Evolutionary conservation across 2,797 vertebrate species (phyloP).

Genomic region (Sarcoramphus papa): DNA sequence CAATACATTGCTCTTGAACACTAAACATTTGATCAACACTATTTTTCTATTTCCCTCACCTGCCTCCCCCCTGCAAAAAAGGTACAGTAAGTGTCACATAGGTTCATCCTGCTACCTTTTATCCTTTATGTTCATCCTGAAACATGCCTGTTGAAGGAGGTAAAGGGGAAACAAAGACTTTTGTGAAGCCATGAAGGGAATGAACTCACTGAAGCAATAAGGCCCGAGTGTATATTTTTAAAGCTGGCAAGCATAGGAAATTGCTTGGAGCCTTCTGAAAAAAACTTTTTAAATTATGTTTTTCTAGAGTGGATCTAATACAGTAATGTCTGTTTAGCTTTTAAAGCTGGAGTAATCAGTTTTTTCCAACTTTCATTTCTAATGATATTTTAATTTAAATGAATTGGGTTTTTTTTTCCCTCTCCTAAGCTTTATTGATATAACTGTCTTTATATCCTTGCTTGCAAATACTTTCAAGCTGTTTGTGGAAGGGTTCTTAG

Average conservation of each 20-base stretch:
- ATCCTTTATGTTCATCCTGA: background rate
- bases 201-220: background rate
- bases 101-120: background rate
- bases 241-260: background rate
- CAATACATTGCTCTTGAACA: background rate
- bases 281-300: background rate
- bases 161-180: background rate
- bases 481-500: background rate
- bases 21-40: background rate
- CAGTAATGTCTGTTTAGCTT: background rate
- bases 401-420: rapidly evolving
- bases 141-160: background rate
- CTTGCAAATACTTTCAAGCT: background rate
- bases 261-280: background rate
- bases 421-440: background rate
- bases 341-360: background rate
- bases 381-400: background rate
- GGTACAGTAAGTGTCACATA: background rate
- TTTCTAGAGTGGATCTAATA: background rate
- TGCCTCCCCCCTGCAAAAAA: background rate
- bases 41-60: background rate
- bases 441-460: background rate
- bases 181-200: background rate
- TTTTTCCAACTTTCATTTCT: background rate
- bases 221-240: background rate